phyloP scores from a whole-genome alignment of 2,797 vertebrate genomes.

The Cheracebus regulus region DNA sequence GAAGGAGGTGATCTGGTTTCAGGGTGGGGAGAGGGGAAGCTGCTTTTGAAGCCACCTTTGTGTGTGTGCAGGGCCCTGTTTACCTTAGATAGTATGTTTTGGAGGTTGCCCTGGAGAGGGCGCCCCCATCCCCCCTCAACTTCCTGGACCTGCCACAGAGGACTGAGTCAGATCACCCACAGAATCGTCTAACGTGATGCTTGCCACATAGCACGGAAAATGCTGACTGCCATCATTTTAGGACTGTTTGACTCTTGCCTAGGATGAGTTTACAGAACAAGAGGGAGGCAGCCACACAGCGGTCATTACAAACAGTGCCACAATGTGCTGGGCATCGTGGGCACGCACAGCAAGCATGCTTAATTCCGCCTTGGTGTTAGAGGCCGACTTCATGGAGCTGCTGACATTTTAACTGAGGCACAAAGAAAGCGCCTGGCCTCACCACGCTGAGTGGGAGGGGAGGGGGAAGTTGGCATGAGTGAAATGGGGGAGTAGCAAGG shows the following conservation, averaged over 20 bases:
- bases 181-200: not conserved
- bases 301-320: not conserved
- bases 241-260: not conserved
- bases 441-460: not conserved
- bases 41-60: not conserved
- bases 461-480: not conserved
- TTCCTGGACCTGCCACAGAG: not conserved
- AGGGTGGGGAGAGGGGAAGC: not conserved
- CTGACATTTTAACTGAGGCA: not conserved
- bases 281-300: fast-evolving
- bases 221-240: not conserved
- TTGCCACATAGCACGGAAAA: fast-evolving
- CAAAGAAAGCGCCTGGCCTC: not conserved
- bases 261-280: not conserved
- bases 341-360: not conserved
- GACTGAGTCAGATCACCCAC: not conserved
- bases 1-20: not conserved
- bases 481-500: not conserved
- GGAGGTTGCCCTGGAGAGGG: not conserved
- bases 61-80: not conserved
- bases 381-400: fast-evolving
- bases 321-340: fast-evolving
- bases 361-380: not conserved
- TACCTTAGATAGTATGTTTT: not conserved
- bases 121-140: fast-evolving